These are phyloP conservation scores for Amphiprion ocellaris DNA, from an alignment of 2,113 vertebrate species.

Conservation along the genomic window DNA sequence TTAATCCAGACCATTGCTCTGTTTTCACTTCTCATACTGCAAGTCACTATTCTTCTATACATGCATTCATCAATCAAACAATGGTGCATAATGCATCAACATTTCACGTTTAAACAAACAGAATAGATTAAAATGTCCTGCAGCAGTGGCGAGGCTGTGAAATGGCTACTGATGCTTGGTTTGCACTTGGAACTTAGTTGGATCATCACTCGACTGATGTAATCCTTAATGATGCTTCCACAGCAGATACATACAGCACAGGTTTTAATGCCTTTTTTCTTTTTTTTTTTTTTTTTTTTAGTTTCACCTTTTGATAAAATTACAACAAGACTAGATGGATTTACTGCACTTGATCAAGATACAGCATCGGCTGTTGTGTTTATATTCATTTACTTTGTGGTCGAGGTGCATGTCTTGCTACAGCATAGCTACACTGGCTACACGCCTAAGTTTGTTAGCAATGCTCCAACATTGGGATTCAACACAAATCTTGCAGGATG, in stretches of 20 bases:
- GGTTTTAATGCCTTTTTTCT: not conserved
- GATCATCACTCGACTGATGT: not conserved
- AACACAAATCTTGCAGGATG: no score
- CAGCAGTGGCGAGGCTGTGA: not conserved
- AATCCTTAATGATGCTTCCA: not conserved
- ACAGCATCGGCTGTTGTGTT: not conserved
- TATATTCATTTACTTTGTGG: not conserved
- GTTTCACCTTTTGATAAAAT: not conserved
- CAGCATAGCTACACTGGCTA: no score
- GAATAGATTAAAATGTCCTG: not conserved
- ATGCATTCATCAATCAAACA: no score
- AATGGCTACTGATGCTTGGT: not conserved
- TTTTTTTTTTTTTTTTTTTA: rapidly evolving
- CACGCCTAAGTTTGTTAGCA: no score
- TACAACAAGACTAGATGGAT: not conserved
- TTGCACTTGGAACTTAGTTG: not conserved
- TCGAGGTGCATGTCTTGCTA: not conserved
- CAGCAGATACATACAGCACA: not conserved
- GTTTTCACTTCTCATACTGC: no score
- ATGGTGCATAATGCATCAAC: no score
- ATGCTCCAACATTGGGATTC: no score
- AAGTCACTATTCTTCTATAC: no score
- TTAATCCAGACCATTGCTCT: not conserved
- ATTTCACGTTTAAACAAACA: constrained; percentile 8
- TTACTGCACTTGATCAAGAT: not conserved